Conservation (phyloP, 2,888 invertebrate genomes). For the Dendrolimus houi region DNA sequence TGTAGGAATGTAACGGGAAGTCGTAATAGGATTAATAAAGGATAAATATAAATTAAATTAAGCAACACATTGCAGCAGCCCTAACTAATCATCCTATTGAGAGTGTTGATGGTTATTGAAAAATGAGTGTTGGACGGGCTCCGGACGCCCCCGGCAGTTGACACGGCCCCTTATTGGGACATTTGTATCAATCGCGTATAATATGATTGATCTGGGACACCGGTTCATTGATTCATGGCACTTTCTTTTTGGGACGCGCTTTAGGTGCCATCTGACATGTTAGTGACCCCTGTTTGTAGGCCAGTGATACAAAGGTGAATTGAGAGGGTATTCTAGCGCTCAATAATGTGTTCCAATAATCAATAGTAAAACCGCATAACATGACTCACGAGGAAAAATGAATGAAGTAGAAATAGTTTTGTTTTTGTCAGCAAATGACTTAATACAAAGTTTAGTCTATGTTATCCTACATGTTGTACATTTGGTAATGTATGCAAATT, state of each 20-base stretch:
- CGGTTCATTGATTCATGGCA: background rate
- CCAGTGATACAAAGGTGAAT: background rate
- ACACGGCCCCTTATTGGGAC: conserved; percentile 5
- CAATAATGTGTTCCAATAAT: background rate
- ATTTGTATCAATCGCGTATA: conserved; percentile 1
- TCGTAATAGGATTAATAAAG: too few species aligned
- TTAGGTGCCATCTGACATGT: background rate
- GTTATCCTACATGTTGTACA: too few species aligned
- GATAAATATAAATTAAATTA: too few species aligned
- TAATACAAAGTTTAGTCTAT: too few species aligned
- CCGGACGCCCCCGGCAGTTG: conserved; percentile 8
- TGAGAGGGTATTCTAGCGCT: background rate
- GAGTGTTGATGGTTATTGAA: conserved; percentile 22
- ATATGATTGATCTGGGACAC: background rate
- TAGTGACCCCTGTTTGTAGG: background rate
- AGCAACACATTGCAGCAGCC: background rate
- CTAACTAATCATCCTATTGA: conserved; percentile 29
- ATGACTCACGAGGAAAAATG: too few species aligned
- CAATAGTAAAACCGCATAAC: too few species aligned
- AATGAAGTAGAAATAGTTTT: too few species aligned
- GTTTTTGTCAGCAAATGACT: too few species aligned
- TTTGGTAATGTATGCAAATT: too few species aligned
- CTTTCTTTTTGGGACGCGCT: background rate
- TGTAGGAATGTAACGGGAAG: too few species aligned
- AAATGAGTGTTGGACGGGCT: conserved; percentile 21